These are phyloP conservation scores for Brachionus rubens DNA, from an alignment of 1,140 invertebrate genomes.

Conservation along the genomic window DNA sequence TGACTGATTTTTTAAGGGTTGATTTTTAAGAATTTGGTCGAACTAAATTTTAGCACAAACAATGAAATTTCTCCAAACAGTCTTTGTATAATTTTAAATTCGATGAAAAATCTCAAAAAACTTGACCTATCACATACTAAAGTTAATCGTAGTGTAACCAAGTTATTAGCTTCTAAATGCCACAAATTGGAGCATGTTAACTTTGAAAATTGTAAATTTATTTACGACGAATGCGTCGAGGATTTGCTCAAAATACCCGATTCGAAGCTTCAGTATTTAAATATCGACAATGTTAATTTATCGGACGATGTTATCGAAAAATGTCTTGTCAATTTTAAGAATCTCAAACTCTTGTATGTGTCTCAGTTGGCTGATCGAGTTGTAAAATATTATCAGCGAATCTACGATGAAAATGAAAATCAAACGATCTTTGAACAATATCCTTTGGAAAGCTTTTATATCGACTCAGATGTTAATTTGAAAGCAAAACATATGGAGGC, in stretches of 20 bases:
- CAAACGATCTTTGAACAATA: not conserved
- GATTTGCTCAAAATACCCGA: not conserved
- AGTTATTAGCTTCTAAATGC: not conserved
- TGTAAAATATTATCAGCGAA: not conserved
- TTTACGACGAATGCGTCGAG: conserved; percentile 28
- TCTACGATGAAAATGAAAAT: not conserved
- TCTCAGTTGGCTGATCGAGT: not conserved
- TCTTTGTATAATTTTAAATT: not conserved
- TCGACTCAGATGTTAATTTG: conserved; percentile 17
- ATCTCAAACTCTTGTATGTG: conserved; percentile 21
- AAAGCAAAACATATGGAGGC: conserved; percentile 12
- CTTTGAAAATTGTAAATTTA: conserved; percentile 36
- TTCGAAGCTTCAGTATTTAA: conserved; percentile 9
- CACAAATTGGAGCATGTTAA: conserved; percentile 2
- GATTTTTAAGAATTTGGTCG: conserved; percentile 29
- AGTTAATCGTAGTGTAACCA: not conserved
- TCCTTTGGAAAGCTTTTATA: not conserved
- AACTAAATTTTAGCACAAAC: not conserved
- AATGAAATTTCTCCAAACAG: not conserved
- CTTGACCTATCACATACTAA: conserved; percentile 36
- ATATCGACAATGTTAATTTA: conserved; percentile 22
- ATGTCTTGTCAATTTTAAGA: not conserved
- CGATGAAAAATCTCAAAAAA: conserved; percentile 23
- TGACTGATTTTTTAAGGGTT: not conserved
- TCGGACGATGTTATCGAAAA: conserved; percentile 14